Base-by-base conservation (phyloP, 1,140 invertebrate genomes). In the Pseudomyrmex concolor region DNA sequence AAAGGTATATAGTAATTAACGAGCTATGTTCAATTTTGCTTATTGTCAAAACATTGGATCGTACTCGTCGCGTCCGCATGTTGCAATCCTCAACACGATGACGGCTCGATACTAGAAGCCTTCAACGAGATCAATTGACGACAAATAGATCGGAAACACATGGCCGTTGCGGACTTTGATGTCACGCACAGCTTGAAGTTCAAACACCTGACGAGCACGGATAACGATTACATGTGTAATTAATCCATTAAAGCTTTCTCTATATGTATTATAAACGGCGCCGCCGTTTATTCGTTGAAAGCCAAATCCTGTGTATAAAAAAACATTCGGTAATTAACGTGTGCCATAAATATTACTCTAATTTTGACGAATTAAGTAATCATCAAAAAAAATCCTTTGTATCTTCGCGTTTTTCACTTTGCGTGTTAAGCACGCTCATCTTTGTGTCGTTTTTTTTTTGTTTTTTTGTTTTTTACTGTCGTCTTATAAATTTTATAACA, bases 171-270 rank as follows among this genome's bases (percentile, higher is more conserved):
- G 43, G 76, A 80, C 76, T 80, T 80, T 80, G 76, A 80, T 80
- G 66, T 80, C 76, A 80, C 76, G 76, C 76, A 71, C 66, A 71
- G 76, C 19, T 68, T 57, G 64, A 78, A 78, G 64, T 78, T 60
- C 54, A 80, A 80, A 78, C 64, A 78, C 71, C 15, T 48, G 64
- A 63, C 72, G 45, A 70, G 76, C 64, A 59, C 22, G 51, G 15
- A 71, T 55, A 55, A 55, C 22, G n/a, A 57, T 78, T 68, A 71
- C 45, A 25, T 34, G 76, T 60, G 68, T 34, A 34, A 80, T 80
- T 80, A 80, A 80, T 70, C 17, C 57, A 73, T 72, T 76, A 76
- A 22, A 64, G 10, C 48, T 25, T n/a, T 22, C 15, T 17, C 63
- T 54, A 55, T 12, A 55, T 13, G 54, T 48, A 59, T 59, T 17